phyloP scores from a whole-genome alignment of 2,113 vertebrate species.

The Muntiacus reevesi region DNA sequence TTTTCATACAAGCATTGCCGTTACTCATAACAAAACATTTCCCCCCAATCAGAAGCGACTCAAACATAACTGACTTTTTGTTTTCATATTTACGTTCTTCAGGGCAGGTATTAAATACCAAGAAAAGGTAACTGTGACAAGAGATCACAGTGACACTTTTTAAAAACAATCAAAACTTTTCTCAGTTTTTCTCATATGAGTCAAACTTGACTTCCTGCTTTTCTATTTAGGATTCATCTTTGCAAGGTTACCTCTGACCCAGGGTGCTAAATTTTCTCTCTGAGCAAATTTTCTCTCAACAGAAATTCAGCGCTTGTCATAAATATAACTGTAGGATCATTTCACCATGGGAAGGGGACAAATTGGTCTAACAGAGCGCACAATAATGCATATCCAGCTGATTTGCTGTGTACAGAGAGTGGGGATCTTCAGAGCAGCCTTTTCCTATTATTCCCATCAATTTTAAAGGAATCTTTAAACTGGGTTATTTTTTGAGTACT shows the following conservation, averaged over 20 bases:
- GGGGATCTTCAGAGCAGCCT: neutral
- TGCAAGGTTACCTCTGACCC: neutral
- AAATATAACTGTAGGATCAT: neutral
- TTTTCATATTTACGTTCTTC: neutral
- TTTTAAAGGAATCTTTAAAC: neutral
- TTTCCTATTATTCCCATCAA: neutral
- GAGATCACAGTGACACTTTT: neutral
- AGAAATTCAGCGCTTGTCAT: neutral
- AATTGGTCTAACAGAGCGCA: neutral
- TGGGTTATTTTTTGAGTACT: neutral
- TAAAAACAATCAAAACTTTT: neutral
- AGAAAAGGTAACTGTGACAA: neutral
- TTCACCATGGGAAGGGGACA: neutral
- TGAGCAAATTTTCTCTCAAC: neutral
- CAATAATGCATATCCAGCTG: neutral
- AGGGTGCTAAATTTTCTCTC: neutral
- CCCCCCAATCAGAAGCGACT: neutral
- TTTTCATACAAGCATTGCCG: neutral
- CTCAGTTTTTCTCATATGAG: neutral
- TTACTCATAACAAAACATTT: neutral
- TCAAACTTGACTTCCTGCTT: neutral
- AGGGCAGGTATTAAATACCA: neutral
- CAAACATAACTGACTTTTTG: neutral
- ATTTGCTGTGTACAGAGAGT: neutral
- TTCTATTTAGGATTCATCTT: slow-evolving; percentile 9